Percentiles rank a stretch among this genome's conserved stretches.
phyloP scores from a whole-genome alignment of 1,140 invertebrate species.

The Amyelois transitella region DNA sequence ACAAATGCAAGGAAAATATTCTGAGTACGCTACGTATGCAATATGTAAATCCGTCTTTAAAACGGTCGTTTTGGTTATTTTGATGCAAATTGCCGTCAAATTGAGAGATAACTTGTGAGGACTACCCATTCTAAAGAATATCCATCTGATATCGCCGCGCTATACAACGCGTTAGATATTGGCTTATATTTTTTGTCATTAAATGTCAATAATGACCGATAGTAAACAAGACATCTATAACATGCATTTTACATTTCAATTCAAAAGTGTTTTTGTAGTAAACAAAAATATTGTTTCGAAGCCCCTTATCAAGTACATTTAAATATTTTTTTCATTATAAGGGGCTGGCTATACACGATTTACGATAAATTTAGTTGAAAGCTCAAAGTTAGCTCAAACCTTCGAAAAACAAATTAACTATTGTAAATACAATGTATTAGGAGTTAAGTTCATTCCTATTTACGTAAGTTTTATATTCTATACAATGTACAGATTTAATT shows the following conservation, averaged over 20 bases:
- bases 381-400: conserved; percentile 66
- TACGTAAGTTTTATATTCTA: conserved; percentile 46
- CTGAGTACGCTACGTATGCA: background rate
- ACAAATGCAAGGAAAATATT: too few relatives aligned
- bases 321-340: conserved; percentile 12
- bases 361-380: conserved; percentile 46
- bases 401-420: conserved; percentile 54
- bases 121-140: conserved; percentile 97
- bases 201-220: too few relatives aligned
- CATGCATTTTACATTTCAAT: too few relatives aligned
- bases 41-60: too few relatives aligned
- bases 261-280: too few relatives aligned
- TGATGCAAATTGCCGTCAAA: too few relatives aligned
- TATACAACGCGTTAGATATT: conserved; percentile 96
- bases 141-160: conserved; percentile 91
- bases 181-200: too few relatives aligned
- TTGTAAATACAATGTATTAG: conserved; percentile 32
- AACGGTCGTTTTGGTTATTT: too few relatives aligned
- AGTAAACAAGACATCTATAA: too few relatives aligned
- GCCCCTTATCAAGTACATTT: conserved; percentile 20
- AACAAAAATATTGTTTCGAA: background rate
- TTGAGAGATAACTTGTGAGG: too few relatives aligned
- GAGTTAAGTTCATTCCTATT: conserved; percentile 58
- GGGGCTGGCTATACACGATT: conserved; percentile 15
- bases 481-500: conserved; percentile 44